A percentile compares a stretch with the other conserved stretches of the same genome.
Conservation (phyloP, 2,113 vertebrate species). For the Procavia capensis region DNA sequence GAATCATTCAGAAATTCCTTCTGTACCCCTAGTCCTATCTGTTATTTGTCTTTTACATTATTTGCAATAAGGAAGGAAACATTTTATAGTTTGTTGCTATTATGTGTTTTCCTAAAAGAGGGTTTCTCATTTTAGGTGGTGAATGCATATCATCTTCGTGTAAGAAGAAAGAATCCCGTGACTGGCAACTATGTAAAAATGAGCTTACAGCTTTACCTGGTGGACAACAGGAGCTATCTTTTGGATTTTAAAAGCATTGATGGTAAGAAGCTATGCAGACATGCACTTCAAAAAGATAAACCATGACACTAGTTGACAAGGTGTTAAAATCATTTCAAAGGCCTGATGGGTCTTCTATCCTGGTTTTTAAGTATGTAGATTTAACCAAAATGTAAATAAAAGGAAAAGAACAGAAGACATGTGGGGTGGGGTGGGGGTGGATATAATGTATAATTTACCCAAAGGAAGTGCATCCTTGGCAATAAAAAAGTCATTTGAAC, state of each 20-base stretch:
- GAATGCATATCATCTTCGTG: conserved; percentile 96
- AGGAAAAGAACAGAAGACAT: background rate
- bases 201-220: conserved; percentile 99
- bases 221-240: conserved; percentile 97
- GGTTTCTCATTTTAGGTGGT: conserved; percentile 90
- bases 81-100: conserved; percentile 42
- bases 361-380: conserved; percentile 28
- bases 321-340: conserved; percentile 50
- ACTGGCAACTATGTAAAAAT: conserved; percentile 98
- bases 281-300: conserved; percentile 1
- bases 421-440: too few species aligned
- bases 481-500: background rate
- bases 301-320: background rate
- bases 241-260: conserved; percentile 99
- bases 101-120: conserved; percentile 57
- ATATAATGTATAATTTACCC: background rate
- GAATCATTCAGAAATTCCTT: background rate
- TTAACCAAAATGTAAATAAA: conserved; percentile 45
- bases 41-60: background rate
- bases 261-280: conserved; percentile 86
- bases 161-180: conserved; percentile 96
- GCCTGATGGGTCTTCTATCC: conserved; percentile 39
- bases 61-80: conserved; percentile 25
- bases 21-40: background rate
- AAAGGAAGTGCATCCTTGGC: background rate